Base-by-base conservation (phyloP, 2,113 vertebrate genomes). In the Bufo bufo region DNA sequence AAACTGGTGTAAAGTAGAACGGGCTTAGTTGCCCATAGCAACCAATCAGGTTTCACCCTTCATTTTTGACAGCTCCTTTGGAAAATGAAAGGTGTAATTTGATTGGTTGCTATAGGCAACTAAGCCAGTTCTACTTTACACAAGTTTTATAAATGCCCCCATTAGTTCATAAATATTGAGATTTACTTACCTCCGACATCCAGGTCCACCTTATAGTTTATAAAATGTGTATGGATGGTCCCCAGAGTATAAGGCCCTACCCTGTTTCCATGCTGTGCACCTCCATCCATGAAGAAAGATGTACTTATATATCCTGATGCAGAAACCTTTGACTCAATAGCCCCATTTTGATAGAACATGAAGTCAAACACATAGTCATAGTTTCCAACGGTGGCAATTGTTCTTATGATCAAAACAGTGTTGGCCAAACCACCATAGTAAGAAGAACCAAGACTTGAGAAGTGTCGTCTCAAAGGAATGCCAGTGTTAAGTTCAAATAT, bases 311-410 rank as follows among this genome's bases (percentile, higher is more conserved):
- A 98, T 0, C 97, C 98, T 0, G 96, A 97, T 49, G 97, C 96
- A n/a, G 96, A 96, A 54, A 97, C 96, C 72, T 95, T 96, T 50
- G 95, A 95, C 89, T 98, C 96, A 0, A 99, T 91, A 0, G 95
- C 94, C n/a, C 97, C 97, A 0, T 92, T 97, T 90, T 97, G 96
- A 90, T 97, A 94, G 90, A 97, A 96, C 77, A 97, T 92, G 85
- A 97, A 97, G 90, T 97, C 97, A 96, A 97, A 97, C 84, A 97
- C 90, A 3, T 97, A 97, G 92, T 98, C 94, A 0, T 97, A 92
- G 92, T 96, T 98, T 9, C 95, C 96, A 13, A 99, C 93, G 0
- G 96, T 93, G 0, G 96, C 93, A 19, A 98, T 95, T 9, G 96
- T 96, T 3, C 97, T 93, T 78, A 98, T 4, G 1, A 98, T 93